Evolutionary conservation across 2,888 invertebrate genomes (phyloP), one percentile per base, ranked within the genome.

Genomic region (Sarcophaga subvicina): DNA sequence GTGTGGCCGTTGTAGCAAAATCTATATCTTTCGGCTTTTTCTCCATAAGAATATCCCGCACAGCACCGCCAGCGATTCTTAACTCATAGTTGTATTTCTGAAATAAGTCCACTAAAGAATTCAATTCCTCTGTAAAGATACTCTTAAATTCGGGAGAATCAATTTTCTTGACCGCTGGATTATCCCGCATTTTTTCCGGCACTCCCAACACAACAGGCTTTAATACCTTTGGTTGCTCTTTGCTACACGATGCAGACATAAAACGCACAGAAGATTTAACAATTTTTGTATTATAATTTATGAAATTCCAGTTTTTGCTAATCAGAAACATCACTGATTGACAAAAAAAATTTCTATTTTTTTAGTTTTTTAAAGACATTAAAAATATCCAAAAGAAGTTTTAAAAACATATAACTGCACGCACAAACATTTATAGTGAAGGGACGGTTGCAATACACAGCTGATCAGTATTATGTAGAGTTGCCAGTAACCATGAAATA

Each of bases 1-100:
- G 99, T 0, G 99, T 99, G 11, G 99, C 99, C 20, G 97, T 97
- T 8, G 99, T 99, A 0, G 99, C 99, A 94, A 99, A 99, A 94
- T 99, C 99, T 73, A 99, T 94, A 94, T 99, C 99, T 91, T 96
- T 96, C 1, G 99, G 98, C 89, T 94, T 94, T 75, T 95, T 95
- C 5, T 96, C 95, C 95, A 96, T 95, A n/a, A 98, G 92, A 49
- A 98, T 94, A 93, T 98, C 98, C 88, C 98, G 95, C 0, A 99
- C 99, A 22, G 99, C 99, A 6, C 99, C 99, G 69, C 99, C 99
- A 63, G 99, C 99, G 85, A 99, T 96, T 89, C 99, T 94, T 83
- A 99, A 94, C 93, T 99, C 98, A 95, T 96, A 96, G 77, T 96
- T 94, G 91, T 98, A 95, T 91, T 96, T 96, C 83, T 96, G 95